Percentiles rank a stretch among this genome's conserved stretches.
These are phyloP conservation scores for Sinocyclocheilus grahami DNA, from an alignment of 2,113 vertebrate species.

Conservation along the genomic window DNA sequence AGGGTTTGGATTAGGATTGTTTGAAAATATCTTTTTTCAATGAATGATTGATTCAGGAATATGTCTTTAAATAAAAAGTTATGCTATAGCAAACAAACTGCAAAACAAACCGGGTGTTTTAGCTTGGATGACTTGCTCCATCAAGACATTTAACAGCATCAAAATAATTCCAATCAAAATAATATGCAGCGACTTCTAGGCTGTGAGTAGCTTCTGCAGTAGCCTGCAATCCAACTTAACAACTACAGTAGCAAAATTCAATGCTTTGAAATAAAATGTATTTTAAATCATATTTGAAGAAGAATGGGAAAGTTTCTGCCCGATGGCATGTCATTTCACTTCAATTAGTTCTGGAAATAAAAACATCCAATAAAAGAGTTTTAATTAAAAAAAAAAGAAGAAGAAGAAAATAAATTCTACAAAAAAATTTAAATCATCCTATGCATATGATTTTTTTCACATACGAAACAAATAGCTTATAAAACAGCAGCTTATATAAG, in stretches of 20 bases:
- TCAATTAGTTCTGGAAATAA: background rate
- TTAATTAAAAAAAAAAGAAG: background rate
- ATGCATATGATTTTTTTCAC: background rate
- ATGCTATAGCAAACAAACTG: background rate
- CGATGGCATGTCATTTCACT: background rate
- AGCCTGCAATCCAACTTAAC: background rate
- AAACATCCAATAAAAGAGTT: background rate
- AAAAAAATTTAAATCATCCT: background rate
- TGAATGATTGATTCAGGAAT: background rate
- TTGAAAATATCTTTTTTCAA: background rate
- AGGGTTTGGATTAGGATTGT: background rate
- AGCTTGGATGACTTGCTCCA: background rate
- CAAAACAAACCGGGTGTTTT: background rate
- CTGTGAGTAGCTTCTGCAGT: background rate
- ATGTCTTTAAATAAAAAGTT: no score
- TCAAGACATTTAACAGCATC: background rate
- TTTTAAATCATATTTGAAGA: background rate
- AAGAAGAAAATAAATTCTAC: background rate
- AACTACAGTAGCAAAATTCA: conserved; percentile 37
- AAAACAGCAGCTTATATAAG: background rate
- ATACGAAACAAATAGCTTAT: background rate
- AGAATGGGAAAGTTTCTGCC: conserved; percentile 20
- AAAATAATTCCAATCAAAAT: conserved; percentile 7
- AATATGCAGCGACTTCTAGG: background rate
- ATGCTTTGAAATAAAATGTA: background rate